A percentile compares a stretch with the other conserved stretches of the same genome.
Evolutionary conservation across 2,113 vertebrate genomes (phyloP).

Genomic region (Semicossyphus pulcher): DNA sequence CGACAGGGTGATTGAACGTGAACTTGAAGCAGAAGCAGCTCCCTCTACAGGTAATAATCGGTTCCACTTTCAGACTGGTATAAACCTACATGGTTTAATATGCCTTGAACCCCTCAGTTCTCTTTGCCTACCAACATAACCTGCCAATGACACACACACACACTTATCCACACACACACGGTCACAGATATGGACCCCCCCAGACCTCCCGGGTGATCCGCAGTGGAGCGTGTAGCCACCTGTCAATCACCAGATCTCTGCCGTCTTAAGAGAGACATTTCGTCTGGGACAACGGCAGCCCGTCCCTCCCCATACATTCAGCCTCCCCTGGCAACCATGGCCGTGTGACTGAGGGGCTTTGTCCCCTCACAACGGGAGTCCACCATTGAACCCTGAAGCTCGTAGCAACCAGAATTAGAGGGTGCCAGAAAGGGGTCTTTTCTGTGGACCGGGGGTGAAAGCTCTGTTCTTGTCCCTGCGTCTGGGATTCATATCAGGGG

Average conservation of each 20-base stretch:
- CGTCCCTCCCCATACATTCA: slow-evolving; percentile 82
- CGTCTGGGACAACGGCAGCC: slow-evolving; percentile 77
- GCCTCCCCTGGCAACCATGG: slow-evolving; percentile 77
- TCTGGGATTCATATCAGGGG: slow-evolving; percentile 81
- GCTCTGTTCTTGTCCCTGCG: slow-evolving; percentile 80
- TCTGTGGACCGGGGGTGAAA: slow-evolving; percentile 72
- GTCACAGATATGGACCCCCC: slow-evolving; percentile 61
- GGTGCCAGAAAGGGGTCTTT: slow-evolving; percentile 80
- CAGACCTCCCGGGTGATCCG: slow-evolving; percentile 77
- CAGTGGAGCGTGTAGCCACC: slow-evolving; percentile 83
- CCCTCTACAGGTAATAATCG: slow-evolving; percentile 67
- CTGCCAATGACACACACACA: slow-evolving; percentile 27
- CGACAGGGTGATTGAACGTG: slow-evolving; percentile 11
- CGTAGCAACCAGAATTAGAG: slow-evolving; percentile 80
- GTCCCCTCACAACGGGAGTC: slow-evolving; percentile 80
- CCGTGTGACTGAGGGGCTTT: slow-evolving; percentile 79
- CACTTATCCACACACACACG: slow-evolving; percentile 34
- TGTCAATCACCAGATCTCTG: slow-evolving; percentile 80
- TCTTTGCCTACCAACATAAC: slow-evolving; percentile 34
- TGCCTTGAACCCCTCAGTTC: slow-evolving; percentile 20
- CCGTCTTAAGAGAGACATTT: slow-evolving; percentile 83
- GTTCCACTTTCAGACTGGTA: slow-evolving; percentile 30
- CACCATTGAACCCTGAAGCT: slow-evolving; percentile 80
- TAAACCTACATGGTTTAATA: not conserved
- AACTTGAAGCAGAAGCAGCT: slow-evolving; percentile 54